Conservation (phyloP, 1,140 invertebrate genomes). For the Phenacoccus solenopsis region DNA sequence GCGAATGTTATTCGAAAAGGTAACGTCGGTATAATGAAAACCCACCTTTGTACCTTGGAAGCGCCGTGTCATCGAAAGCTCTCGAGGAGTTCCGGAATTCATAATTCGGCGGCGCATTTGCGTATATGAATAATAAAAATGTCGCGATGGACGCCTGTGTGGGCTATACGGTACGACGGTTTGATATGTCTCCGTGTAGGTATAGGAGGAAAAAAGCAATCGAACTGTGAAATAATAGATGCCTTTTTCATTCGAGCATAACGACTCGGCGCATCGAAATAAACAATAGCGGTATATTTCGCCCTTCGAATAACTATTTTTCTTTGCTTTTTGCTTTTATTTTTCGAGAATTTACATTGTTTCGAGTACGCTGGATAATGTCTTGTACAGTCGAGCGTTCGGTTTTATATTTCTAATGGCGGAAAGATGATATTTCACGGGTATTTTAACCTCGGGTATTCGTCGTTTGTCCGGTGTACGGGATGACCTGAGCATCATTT, state of each 20-base stretch:
- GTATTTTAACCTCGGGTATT: background rate
- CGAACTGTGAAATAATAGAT: conserved; percentile 2
- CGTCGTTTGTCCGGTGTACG: too few species aligned
- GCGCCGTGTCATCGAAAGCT: background rate
- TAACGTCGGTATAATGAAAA: background rate
- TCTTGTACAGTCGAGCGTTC: too few species aligned
- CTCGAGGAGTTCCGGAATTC: too few species aligned
- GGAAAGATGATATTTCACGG: background rate
- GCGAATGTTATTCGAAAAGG: too few species aligned
- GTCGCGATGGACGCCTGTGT: background rate
- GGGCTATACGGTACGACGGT: too few species aligned
- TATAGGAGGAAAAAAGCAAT: background rate
- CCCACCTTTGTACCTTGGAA: background rate
- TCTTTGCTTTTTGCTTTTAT: background rate
- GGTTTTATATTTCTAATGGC: too few species aligned
- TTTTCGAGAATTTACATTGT: background rate
- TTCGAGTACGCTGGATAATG: background rate
- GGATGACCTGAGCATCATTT: too few species aligned
- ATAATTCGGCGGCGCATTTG: too few species aligned
- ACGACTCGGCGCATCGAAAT: background rate
- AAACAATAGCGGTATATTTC: background rate
- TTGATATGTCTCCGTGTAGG: too few species aligned
- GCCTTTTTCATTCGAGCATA: conserved; percentile 1
- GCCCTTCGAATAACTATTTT: too few species aligned
- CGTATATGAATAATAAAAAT: background rate